These are phyloP conservation scores for Pseudorectes ferrugineus DNA, from an alignment of 2,113 vertebrate species.

Conservation along the genomic window DNA sequence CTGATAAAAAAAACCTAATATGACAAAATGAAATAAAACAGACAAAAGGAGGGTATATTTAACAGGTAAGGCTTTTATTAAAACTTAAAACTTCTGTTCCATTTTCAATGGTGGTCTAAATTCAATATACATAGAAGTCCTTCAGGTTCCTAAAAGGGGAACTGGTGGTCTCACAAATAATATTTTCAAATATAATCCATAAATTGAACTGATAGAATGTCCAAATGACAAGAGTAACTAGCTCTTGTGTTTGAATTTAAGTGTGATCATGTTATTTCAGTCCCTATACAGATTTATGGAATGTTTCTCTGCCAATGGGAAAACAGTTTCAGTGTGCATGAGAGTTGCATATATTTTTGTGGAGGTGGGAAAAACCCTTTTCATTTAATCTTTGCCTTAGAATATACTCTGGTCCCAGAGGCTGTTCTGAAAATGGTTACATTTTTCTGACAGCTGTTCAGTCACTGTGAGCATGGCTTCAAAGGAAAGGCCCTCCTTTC, in stretches of 20 bases:
- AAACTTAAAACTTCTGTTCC: neutral
- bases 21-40: neutral
- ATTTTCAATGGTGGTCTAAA: neutral
- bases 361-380: neutral
- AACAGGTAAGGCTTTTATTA: neutral
- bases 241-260: neutral
- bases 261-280: neutral
- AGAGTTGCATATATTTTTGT: neutral
- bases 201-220: neutral
- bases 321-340: neutral
- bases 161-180: neutral
- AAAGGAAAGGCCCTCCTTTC: neutral
- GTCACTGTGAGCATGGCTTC: neutral
- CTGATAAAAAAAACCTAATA: neutral
- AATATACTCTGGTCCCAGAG: neutral
- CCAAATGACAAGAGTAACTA: neutral
- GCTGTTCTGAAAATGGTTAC: neutral
- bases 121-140: neutral
- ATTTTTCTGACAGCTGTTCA: conserved; percentile 5
- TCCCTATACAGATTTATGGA: neutral
- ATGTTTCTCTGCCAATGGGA: neutral
- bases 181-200: neutral
- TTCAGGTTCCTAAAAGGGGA: neutral
- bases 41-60: neutral
- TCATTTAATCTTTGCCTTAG: neutral